Conservation (phyloP, 2,888 invertebrate genomes). For the Agrotis puta region DNA sequence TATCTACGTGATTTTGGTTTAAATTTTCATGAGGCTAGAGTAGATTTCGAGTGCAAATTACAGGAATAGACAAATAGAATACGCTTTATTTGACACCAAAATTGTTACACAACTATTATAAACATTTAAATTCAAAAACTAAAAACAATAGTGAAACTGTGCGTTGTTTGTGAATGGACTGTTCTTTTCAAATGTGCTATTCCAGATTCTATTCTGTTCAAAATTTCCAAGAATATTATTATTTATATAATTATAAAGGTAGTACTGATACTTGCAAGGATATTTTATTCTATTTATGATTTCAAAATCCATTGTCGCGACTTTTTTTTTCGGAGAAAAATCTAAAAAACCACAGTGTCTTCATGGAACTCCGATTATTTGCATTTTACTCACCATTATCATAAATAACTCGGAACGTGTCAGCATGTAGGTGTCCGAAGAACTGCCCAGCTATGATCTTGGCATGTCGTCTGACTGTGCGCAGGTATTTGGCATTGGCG, state of each 20-base stretch:
- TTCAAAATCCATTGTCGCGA: too few species aligned
- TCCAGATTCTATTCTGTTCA: neutral
- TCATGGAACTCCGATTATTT: too few species aligned
- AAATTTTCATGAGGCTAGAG: conserved; percentile 5
- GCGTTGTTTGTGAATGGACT: neutral
- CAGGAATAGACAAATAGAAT: too few species aligned
- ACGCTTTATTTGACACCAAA: too few species aligned
- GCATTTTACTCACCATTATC: conserved; percentile 92
- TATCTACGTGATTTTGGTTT: neutral
- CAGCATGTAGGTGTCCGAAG: conserved; percentile 97
- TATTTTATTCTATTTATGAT: too few species aligned
- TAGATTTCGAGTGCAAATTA: neutral
- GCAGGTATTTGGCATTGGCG: conserved; percentile 95
- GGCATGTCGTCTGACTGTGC: conserved; percentile 94
- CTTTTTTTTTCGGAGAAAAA: too few species aligned
- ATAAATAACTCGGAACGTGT: conserved; percentile 96
- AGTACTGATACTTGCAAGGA: too few species aligned
- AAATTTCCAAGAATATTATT: too few species aligned
- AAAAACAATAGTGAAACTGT: neutral
- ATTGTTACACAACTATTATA: too few species aligned
- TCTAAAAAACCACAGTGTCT: too few species aligned
- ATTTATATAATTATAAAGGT: too few species aligned
- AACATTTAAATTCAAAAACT: too few species aligned
- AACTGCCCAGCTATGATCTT: conserved; percentile 97
- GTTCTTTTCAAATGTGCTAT: neutral